Evolutionary conservation across 2,888 invertebrate genomes (phyloP).

Genomic region (Chrysodeixis includens): DNA sequence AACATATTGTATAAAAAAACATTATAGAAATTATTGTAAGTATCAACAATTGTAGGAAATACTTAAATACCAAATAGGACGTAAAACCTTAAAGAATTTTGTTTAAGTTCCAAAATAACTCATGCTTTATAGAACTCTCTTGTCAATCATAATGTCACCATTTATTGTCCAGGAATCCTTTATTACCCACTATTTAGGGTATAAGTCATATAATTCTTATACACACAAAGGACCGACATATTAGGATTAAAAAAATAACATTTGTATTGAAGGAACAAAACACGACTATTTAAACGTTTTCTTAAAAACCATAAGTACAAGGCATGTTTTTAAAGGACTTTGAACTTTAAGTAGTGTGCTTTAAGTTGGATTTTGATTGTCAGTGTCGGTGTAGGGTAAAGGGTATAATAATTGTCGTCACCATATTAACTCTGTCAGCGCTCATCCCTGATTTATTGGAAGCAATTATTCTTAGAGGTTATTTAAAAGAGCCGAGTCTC

Average conservation of each 20-base stretch:
- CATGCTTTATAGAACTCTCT: neutral
- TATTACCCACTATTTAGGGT: conserved; percentile 37
- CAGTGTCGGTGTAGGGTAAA: conserved; percentile 62
- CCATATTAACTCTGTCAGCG: conserved; percentile 81
- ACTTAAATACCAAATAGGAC: neutral
- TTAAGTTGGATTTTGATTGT: conserved; percentile 46
- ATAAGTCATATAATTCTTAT: conserved; percentile 35
- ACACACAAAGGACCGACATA: conserved; percentile 45
- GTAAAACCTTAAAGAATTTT: neutral
- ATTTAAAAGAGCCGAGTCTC: conserved; percentile 56
- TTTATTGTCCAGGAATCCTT: conserved; percentile 10
- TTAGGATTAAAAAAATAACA: conserved; percentile 62
- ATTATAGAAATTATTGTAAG: too few species aligned
- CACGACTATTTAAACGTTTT: conserved; percentile 54
- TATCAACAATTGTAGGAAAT: neutral
- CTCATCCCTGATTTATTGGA: conserved; percentile 81
- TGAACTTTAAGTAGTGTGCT: neutral
- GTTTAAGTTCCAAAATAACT: neutral
- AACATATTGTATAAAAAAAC: too few species aligned
- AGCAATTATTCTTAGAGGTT: conserved; percentile 73
- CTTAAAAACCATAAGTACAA: conserved; percentile 13
- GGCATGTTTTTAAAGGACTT: neutral
- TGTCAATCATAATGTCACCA: conserved; percentile 37
- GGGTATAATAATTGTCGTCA: conserved; percentile 74
- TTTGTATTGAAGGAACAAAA: conserved; percentile 73